Conservation (phyloP, 2,797 vertebrate species). For the Periophthalmus magnuspinnatus region DNA sequence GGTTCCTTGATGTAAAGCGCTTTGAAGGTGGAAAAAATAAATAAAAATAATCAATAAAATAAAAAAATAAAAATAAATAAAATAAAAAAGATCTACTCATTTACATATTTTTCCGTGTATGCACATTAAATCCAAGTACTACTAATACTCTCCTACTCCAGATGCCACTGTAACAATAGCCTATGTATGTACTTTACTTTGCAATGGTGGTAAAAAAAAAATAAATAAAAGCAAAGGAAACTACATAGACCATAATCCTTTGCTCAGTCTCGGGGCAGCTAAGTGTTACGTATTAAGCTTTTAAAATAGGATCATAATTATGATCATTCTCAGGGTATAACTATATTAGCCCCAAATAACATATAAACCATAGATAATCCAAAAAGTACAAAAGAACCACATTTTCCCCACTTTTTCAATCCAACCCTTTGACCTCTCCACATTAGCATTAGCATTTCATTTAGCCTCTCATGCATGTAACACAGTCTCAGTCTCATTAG, state of each 20-base stretch:
- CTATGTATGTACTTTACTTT: too few species aligned
- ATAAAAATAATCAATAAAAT: too few species aligned
- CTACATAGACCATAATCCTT: not conserved
- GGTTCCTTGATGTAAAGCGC: too few species aligned
- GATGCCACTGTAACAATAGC: too few species aligned
- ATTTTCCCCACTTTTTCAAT: slow-evolving; percentile 10
- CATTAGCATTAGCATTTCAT: slow-evolving; percentile 54
- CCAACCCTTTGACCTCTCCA: slow-evolving; percentile 38
- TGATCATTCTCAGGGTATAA: not conserved
- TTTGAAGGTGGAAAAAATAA: too few species aligned
- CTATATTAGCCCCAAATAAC: not conserved
- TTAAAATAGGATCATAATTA: not conserved
- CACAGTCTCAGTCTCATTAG: slow-evolving; percentile 57
- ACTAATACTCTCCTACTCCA: too few species aligned
- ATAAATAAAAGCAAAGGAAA: not conserved
- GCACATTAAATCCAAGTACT: too few species aligned
- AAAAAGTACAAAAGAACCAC: not conserved
- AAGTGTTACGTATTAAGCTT: not conserved
- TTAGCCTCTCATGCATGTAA: slow-evolving; percentile 32
- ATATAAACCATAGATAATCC: slow-evolving; percentile 6
- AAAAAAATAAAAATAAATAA: too few species aligned
- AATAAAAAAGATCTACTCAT: too few species aligned
- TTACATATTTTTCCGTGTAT: too few species aligned
- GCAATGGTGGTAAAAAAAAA: not conserved
- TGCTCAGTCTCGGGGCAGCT: too few species aligned